Percentiles rank a stretch among this genome's conserved stretches.
These are phyloP conservation scores for Gadus chalcogrammus DNA, from an alignment of 2,113 vertebrate species.

Conservation along the genomic window DNA sequence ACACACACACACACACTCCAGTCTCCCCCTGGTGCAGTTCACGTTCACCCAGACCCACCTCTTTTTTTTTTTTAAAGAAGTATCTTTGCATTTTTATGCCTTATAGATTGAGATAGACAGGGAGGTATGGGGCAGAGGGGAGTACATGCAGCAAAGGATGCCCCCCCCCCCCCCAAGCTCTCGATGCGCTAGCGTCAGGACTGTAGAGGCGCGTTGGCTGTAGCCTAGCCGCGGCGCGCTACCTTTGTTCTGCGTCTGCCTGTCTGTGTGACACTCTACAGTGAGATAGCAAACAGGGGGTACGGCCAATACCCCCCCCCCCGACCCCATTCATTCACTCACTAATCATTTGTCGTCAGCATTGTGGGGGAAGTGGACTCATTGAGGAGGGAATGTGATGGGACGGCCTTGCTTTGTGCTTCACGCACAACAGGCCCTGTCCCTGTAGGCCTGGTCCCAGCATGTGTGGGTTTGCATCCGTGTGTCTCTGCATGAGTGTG, in stretches of 20 bases:
- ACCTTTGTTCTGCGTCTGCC: constrained; percentile 21
- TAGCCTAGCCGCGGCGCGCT: constrained; percentile 5
- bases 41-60: too few relatives aligned
- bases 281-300: not conserved
- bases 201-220: too few relatives aligned
- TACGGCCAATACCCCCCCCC: not conserved
- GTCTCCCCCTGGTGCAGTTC: too few relatives aligned
- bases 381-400: not conserved
- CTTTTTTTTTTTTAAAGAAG: too few relatives aligned
- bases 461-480: too few relatives aligned
- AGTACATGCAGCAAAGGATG: too few relatives aligned
- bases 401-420: not conserved
- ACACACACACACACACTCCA: too few relatives aligned
- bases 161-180: too few relatives aligned
- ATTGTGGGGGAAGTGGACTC: constrained; percentile 29
- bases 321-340: not conserved
- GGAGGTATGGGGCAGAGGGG: not conserved
- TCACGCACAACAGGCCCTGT: constrained; percentile 56
- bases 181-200: too few relatives aligned
- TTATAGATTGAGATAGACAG: too few relatives aligned
- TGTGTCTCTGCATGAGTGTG: constrained; percentile 18
- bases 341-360: not conserved
- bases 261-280: too few relatives aligned
- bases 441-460: constrained; percentile 40
- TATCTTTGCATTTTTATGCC: too few relatives aligned